Base-by-base conservation (phyloP, 2,888 invertebrate genomes). In the Epinotia bilunana region DNA sequence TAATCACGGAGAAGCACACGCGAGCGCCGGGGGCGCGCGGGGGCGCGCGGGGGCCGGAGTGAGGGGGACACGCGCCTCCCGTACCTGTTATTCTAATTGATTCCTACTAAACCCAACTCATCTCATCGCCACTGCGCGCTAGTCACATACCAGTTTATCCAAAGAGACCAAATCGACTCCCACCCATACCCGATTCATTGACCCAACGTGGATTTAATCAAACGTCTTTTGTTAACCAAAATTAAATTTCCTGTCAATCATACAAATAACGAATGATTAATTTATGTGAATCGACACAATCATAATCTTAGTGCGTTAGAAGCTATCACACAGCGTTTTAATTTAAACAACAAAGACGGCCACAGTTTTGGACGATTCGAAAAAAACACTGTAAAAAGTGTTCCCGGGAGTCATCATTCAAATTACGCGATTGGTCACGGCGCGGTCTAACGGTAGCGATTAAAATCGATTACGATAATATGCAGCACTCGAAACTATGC, bases 381-480 rank as follows among this genome's bases (percentile, higher is more conserved):
- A 77, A 80, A 81, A 83, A 81, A 82, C 81, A 79, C 82, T 81
- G 83, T 84, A 83, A 80, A 82, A 81, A 84, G 77, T 77, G 80
- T 78, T 77, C 79, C 84, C 88, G 84, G 88, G 86, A 88, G 89
- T 86, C 83, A 87, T 88, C 85, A 86, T 83, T 85, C 85, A 85
- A 86, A 86, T 86, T 80, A 81, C 78, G 78, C 85, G 83, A 91
- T 91, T 88, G 88, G 90, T 86, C 86, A 86, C 87, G 89, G 87
- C 85, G 84, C 78, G 76, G 83, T 60, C 77, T 82, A 86, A 84
- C 84, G 84, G 86, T 81, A 83, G 87, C 85, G 80, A 82, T 86
- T 82, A 80, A 73, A 76, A 86, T 83, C 83, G 84, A 83, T 84
- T 86, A 86, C 81, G 82, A 83, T 85, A 84, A 85, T 84, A 82